Evolutionary conservation across 2,113 vertebrate genomes (phyloP), one percentile per base, ranked within the genome.

Genomic region (Sinocyclocheilus anophthalmus): DNA sequence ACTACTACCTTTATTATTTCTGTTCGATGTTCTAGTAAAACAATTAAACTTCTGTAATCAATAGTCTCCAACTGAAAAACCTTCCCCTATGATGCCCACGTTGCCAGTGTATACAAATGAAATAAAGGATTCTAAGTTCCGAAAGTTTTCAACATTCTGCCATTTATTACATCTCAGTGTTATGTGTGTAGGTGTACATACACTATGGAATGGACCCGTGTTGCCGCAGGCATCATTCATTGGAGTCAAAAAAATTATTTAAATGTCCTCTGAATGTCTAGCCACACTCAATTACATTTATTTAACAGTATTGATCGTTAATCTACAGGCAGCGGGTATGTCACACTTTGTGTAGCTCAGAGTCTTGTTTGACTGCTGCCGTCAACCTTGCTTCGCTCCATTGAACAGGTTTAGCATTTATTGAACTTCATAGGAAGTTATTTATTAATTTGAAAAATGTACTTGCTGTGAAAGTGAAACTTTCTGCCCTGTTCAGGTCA

Each of bases 291-390:
- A 42, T 7, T 42, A 8, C 78, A 63, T 30, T 48, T 45, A 81
- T 65, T 81, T n/a, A 24, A 48, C 59, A 48, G n/a, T 30, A 16
- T 24, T 48, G 39, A 81, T 81, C 59, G 30, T 48, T 67, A 67
- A 67, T 81, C 39, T 48, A 30, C 10, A n/a, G 59, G 4, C 6
- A 26, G 57, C 1, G 13, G 5, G n/a, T 5, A 3, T 26, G n/a
- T 81, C 39, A 42, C n/a, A 63, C 33, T 79, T 13, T 65, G 13
- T 24, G 78, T 4, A 45, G 78, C 12, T 81, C 78, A 45, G 22
- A 39, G 22, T 81, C 37, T 45, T 63, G 78, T 81, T 65, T 81
- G 78, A 26, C 57, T 81, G 55, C 77, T 42, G 77, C 57, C 22
- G 13, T 26, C 37, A 65, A 48, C 14, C 79, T 45, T 81, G 59